Evolutionary conservation across 92 coral and sea anemone genomes (phyloP), one percentile per base, ranked within the genome.

Genomic region (Umimayanthus kanabou): DNA sequence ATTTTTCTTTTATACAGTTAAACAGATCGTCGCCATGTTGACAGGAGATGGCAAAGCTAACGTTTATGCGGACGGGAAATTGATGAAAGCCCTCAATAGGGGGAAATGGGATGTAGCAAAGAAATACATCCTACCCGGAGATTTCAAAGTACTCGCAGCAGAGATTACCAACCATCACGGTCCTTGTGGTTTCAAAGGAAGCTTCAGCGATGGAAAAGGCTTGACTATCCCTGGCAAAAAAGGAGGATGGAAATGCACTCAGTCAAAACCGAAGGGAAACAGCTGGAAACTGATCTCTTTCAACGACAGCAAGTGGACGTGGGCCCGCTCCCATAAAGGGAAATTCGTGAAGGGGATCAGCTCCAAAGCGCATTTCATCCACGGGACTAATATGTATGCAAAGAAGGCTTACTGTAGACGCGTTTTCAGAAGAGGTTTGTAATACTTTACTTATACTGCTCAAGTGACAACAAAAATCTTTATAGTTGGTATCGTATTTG

Each of bases 381-480:
- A 79, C 43, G 83, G 42, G 30, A 11, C 29, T 15, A 79, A 79
- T 39, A 49, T 8, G n/a, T 45, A 79, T 6, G 70, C 39, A 13
- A 79, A 13, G 55, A 53, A 2, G 9, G 43, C 40, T 22, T 79
- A 9, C 16, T 77, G 80, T 55, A 50, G 80, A 2, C 80, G 80
- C 25, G 80, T 77, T 4, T 77, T 77, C 80, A 40, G 18, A 76
- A 76, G 26, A 76, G 80, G 80, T 76, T 76, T 76, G 58, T 42
- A 40, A 43, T 26, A 47, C 9, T 43, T 9, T 43, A 9, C 9
- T 43, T 9, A 47, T 33, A 33, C 37, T 33, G 37, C 37, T 33
- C 37, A 33, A 2, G 37, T 33, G 37, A 33, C 37, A 33, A 33
- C 37, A 33, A 33, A 33, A 33, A 33, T 33, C 0, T 33, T 33